A percentile compares a stretch with the other conserved stretches of the same genome.
Conservation (phyloP, 2,888 invertebrate genomes). For the Philonicus albiceps region DNA sequence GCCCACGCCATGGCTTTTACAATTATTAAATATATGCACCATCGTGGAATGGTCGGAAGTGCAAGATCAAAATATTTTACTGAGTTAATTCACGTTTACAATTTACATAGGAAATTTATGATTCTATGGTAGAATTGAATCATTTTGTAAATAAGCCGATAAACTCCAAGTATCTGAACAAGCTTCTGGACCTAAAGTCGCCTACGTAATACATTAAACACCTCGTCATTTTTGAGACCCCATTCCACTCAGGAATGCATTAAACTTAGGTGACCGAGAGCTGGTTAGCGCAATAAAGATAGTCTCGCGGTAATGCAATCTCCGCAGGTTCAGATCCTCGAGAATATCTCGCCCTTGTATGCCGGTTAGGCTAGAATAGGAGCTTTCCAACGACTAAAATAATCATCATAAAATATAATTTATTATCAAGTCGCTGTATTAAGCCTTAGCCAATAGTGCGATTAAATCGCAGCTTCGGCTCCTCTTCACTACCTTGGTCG, state of each 20-base stretch:
- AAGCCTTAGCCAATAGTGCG: neutral
- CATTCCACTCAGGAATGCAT: neutral
- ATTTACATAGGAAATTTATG: neutral
- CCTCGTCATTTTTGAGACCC: neutral
- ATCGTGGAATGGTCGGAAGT: neutral
- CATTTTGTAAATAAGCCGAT: neutral
- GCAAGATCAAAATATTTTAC: neutral
- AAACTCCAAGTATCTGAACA: neutral
- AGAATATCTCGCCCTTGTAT: neutral
- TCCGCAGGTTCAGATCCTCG: neutral
- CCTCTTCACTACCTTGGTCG: neutral
- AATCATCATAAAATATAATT: conserved; percentile 44
- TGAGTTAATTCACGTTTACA: neutral
- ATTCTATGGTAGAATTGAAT: neutral
- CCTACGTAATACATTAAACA: neutral
- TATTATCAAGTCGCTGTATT: conserved; percentile 7
- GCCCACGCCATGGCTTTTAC: neutral
- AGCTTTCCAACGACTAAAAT: conserved; percentile 29
- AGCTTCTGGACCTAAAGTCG: neutral
- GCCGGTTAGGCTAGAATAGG: neutral
- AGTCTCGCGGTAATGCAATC: neutral
- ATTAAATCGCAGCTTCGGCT: conserved; percentile 23
- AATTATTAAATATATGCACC: neutral
- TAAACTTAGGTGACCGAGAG: neutral
- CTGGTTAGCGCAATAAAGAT: neutral